Percentiles rank a stretch among this genome's conserved stretches.
Evolutionary conservation across 1,140 invertebrate genomes (phyloP).

Genomic region (Formica exsecta): DNA sequence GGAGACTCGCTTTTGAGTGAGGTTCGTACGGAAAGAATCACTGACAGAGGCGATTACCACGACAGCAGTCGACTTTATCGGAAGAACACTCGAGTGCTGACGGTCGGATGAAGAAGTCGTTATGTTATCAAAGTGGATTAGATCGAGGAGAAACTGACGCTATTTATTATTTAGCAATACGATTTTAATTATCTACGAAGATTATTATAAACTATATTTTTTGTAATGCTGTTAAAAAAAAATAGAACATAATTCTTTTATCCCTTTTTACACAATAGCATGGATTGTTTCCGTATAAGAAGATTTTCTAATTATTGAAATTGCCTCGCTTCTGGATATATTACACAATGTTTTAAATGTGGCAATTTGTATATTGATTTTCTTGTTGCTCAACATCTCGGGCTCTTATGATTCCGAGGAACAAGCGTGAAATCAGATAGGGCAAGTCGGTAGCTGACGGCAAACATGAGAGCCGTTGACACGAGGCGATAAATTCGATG

Average conservation of each 20-base stretch:
- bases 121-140: not conserved
- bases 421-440: constrained; percentile 65
- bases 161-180: not conserved
- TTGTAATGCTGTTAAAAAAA: not conserved
- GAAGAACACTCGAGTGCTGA: constrained; percentile 40
- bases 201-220: not conserved
- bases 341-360: not conserved
- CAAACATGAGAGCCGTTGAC: constrained; percentile 66
- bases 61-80: constrained; percentile 67
- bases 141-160: not conserved
- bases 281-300: not conserved
- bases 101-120: constrained; percentile 23
- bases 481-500: constrained; percentile 67
- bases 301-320: not conserved
- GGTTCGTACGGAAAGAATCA: constrained; percentile 46
- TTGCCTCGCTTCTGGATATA: not conserved
- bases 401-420: constrained; percentile 2
- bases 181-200: not conserved
- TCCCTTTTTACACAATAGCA: not conserved
- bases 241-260: not conserved
- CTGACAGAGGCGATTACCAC: constrained; percentile 54
- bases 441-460: constrained; percentile 50
- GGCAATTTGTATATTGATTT: constrained; percentile 19
- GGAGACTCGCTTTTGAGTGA: constrained; percentile 41
- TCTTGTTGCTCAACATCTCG: not conserved